Conservation (phyloP, 2,888 invertebrate species). For the Taphrorychus bicolor region DNA sequence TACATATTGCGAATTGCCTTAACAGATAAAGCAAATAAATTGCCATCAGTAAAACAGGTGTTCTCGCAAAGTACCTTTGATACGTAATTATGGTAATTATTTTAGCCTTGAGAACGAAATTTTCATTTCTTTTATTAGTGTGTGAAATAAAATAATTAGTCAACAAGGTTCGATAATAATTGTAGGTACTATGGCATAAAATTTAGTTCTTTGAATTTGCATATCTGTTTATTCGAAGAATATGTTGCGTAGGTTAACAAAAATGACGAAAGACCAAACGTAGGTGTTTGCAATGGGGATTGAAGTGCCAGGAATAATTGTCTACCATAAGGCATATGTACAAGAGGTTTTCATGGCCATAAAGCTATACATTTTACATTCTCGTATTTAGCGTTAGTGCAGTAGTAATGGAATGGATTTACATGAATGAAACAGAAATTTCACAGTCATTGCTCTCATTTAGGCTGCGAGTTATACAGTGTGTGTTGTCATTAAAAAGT, state of each 20-base stretch:
- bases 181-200: neutral
- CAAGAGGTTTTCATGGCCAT: neutral
- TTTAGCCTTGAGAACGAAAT: constrained; percentile 3
- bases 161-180: neutral
- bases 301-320: neutral
- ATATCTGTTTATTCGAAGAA: constrained; percentile 18
- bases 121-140: neutral
- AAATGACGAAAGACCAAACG: constrained; percentile 17
- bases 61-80: neutral
- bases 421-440: no score
- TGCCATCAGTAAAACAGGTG: neutral
- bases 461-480: no score
- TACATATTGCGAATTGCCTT: no score
- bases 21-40: neutral
- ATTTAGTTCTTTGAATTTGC: constrained; percentile 11
- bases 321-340: neutral
- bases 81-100: neutral
- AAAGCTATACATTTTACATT: neutral
- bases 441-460: no score
- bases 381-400: neutral
- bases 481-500: neutral
- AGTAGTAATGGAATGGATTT: no score
- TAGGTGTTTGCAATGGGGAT: constrained; percentile 20
- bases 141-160: neutral
- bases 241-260: constrained; percentile 11